Evolutionary conservation across 2,888 invertebrate genomes (phyloP).

Genomic region (Tenthredo livida): DNA sequence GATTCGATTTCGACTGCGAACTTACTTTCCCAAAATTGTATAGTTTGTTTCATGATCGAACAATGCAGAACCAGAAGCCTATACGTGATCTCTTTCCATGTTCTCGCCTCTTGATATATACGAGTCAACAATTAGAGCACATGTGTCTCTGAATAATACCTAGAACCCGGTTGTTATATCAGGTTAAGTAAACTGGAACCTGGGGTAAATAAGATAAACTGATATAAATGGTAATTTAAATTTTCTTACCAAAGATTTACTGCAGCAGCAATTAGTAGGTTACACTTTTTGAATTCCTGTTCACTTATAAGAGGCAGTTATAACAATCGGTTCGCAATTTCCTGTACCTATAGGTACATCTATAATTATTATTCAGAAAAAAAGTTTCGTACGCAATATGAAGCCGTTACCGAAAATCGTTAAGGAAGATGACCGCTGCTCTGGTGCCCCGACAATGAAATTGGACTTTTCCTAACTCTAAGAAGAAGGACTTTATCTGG

Average conservation of each 20-base stretch:
- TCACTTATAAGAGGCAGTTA: background rate
- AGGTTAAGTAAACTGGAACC: constrained; percentile 43
- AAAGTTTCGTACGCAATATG: background rate
- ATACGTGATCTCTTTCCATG: background rate
- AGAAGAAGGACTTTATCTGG: constrained; percentile 1
- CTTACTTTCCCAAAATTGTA: background rate
- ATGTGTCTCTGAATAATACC: constrained; percentile 39
- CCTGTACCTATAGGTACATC: too few relatives aligned
- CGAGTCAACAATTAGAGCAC: constrained; percentile 32
- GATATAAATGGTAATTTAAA: constrained; percentile 26
- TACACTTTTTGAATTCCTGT: background rate
- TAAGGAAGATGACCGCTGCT: background rate
- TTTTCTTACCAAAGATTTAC: background rate
- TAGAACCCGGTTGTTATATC: constrained; percentile 39
- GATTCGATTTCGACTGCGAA: too few relatives aligned
- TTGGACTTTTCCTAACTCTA: background rate
- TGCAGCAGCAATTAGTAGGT: background rate
- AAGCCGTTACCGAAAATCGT: background rate
- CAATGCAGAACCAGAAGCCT: background rate
- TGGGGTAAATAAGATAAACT: constrained; percentile 46
- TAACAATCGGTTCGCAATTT: background rate
- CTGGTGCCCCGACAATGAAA: background rate
- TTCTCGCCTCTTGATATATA: background rate
- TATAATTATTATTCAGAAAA: background rate
- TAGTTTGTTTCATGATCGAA: background rate